Base-by-base conservation (phyloP, 2,888 invertebrate species). In the Agonum fuliginosum region DNA sequence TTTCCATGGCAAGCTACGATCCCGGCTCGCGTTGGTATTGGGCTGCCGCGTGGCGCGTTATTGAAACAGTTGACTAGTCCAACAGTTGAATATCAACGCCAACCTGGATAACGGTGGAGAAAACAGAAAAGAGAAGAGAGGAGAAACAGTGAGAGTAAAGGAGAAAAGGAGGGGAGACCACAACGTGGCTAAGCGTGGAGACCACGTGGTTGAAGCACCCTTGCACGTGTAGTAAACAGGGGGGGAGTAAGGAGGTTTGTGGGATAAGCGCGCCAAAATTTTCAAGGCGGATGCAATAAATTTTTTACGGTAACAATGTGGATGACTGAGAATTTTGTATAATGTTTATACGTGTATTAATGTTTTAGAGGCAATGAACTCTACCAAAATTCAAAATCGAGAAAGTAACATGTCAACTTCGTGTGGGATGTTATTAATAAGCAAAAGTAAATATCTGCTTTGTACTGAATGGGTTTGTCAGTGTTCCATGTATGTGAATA, bases 171-270 rank as follows among this genome's bases (percentile, higher is more conserved):
- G 30, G 24, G 6, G 12, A 54, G 54, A 54, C 24, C n/a, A n/a
- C n/a, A n/a, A n/a, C n/a, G n/a, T n/a, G 46, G 46, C 2, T 5
- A 17, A 54, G 27, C 54, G 54, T 54, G 54, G 54, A 54, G 14
- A 54, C 54, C 54, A 54, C 54, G 54, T 54, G 54, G 20, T 54
- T 5, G 3, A 12, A 46, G 46, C 12, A 30, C 46, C 46, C 46
- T 46, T 12, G 12, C 46, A 46, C 46, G 54, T 20, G 54, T 54
- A 54, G 54, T 14, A 10, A 0, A 14, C 54, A 54, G 54, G 12
- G 24, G 12, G 2, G 54, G 27, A 27, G n/a, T 54, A 54, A n/a
- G n/a, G n/a, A n/a, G n/a, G n/a, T n/a, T n/a, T n/a, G n/a, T n/a
- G n/a, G n/a, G n/a, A n/a, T n/a, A n/a, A n/a, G n/a, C n/a, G n/a